These are phyloP conservation scores for Pao palembangensis DNA, from an alignment of 2,113 vertebrate species.

Conservation along the genomic window DNA sequence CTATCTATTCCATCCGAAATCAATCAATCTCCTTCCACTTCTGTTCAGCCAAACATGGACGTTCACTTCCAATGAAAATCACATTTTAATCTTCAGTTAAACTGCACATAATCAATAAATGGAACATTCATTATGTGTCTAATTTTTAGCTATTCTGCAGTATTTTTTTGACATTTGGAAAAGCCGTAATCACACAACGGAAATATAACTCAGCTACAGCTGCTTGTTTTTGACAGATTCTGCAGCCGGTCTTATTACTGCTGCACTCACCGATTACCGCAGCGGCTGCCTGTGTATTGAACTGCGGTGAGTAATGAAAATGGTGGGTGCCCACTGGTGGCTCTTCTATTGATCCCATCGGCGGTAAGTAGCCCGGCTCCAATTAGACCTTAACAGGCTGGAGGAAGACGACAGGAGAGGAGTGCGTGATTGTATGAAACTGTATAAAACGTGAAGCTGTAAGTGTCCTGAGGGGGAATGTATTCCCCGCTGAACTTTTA, in stretches of 20 bases:
- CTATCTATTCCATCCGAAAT: too few relatives aligned
- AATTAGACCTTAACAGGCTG: conserved; percentile 61
- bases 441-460: conserved; percentile 16
- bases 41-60: not conserved
- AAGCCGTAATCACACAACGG: conserved; percentile 1
- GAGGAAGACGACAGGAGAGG: conserved; percentile 18
- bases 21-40: not conserved
- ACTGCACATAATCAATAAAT: not conserved
- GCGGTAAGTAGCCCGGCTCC: conserved; percentile 61
- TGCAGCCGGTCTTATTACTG: conserved; percentile 30
- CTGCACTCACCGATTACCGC: conserved; percentile 38
- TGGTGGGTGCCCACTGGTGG: conserved; percentile 51
- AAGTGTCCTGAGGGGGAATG: conserved; percentile 1
- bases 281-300: conserved; percentile 51
- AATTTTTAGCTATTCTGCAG: not conserved
- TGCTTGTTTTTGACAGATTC: conserved; percentile 26
- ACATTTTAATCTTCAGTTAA: not conserved
- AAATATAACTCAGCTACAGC: conserved; percentile 15
- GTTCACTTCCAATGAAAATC: not conserved
- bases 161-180: not conserved
- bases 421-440: conserved; percentile 2
- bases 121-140: too few relatives aligned
- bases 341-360: conserved; percentile 64
- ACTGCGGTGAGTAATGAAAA: conserved; percentile 68
- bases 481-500: conserved; percentile 5